Conservation (phyloP, 2,888 invertebrate species). For the Palloptera scutellata region DNA sequence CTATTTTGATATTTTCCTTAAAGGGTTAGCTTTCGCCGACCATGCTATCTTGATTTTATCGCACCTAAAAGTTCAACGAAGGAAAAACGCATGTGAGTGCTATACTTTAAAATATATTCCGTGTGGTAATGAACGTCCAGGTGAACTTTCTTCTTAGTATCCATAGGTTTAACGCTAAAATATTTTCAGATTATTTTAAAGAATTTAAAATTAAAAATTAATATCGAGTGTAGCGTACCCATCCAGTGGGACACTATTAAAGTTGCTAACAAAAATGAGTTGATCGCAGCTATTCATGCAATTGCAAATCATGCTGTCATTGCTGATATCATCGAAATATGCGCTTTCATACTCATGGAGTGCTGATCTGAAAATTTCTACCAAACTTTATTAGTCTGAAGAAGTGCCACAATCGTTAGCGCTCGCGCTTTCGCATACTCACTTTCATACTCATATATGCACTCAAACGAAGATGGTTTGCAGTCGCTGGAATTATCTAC, state of each 20-base stretch:
- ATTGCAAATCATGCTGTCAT: slow-evolving; percentile 56
- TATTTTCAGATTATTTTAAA: not conserved
- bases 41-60: not conserved
- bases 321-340: slow-evolving; percentile 47
- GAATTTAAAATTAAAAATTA: not conserved
- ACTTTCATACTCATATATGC: slow-evolving; percentile 54
- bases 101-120: slow-evolving; percentile 60
- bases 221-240: slow-evolving; percentile 38
- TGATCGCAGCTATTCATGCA: slow-evolving; percentile 57
- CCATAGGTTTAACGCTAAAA: slow-evolving; percentile 27
- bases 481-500: slow-evolving; percentile 53
- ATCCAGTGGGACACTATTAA: slow-evolving; percentile 42
- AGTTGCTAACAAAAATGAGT: slow-evolving; percentile 47
- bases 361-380: slow-evolving; percentile 49
- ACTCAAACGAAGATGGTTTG: slow-evolving; percentile 53
- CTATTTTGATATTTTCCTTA: too few species aligned
- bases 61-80: slow-evolving; percentile 64
- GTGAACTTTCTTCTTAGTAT: slow-evolving; percentile 37
- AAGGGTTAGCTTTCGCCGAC: too few species aligned
- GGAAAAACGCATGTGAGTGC: slow-evolving; percentile 62
- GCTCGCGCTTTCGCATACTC: slow-evolving; percentile 32
- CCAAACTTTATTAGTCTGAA: not conserved
- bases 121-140: slow-evolving; percentile 62
- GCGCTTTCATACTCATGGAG: slow-evolving; percentile 45
- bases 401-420: slow-evolving; percentile 5